Percentiles rank a stretch among this genome's conserved stretches.
Evolutionary conservation across 2,888 invertebrate genomes (phyloP).

Genomic region (Creontiades dilutus): DNA sequence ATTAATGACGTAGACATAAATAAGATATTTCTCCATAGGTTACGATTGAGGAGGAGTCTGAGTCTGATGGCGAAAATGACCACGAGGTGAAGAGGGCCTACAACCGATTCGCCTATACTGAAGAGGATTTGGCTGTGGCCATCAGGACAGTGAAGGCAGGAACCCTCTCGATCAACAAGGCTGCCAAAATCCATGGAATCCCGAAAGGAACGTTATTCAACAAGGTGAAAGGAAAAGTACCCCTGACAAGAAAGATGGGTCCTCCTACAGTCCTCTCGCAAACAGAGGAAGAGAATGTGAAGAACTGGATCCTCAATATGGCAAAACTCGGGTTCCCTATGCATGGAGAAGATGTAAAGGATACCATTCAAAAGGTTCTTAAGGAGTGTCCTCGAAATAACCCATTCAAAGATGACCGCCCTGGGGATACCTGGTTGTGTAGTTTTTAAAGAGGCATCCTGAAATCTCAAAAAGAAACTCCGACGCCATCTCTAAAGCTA

Average conservation of each 20-base stretch:
- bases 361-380: constrained; percentile 8
- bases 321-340: constrained; percentile 39
- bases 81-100: neutral
- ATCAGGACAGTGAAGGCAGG: neutral
- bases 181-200: constrained; percentile 1
- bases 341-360: constrained; percentile 19
- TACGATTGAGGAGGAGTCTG: neutral
- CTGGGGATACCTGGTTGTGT: constrained; percentile 5
- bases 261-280: neutral
- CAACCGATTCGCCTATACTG: constrained; percentile 27
- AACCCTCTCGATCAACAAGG: constrained; percentile 15
- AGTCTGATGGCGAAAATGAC: neutral
- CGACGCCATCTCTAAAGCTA: constrained; percentile 44
- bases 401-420: neutral
- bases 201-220: constrained; percentile 55
- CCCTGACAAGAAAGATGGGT: neutral
- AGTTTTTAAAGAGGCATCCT: constrained; percentile 14
- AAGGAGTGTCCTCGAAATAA: neutral
- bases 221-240: neutral
- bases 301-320: neutral
- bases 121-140: constrained; percentile 41
- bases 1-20: neutral
- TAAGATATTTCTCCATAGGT: neutral
- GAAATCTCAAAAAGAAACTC: neutral
- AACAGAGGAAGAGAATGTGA: neutral